Percentiles rank a stretch among this genome's conserved stretches.
Evolutionary conservation across 2,888 invertebrate genomes (phyloP).

Genomic region (Eupeodes latifasciatus): DNA sequence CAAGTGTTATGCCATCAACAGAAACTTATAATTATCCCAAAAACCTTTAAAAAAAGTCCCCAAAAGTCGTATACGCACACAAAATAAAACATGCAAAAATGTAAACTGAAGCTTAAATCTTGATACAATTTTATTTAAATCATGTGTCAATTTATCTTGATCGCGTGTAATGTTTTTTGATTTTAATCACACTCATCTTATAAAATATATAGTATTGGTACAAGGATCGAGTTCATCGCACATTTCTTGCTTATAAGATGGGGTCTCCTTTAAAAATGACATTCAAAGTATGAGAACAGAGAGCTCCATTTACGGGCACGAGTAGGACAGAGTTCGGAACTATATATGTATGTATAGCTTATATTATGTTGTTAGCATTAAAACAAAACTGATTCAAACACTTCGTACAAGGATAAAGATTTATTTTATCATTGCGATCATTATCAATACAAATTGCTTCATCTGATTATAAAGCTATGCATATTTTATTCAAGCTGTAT

Average conservation of each 20-base stretch:
- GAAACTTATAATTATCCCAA: constrained; percentile 1
- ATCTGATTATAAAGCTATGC: constrained; percentile 49
- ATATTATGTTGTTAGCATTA: not conserved
- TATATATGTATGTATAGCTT: not conserved
- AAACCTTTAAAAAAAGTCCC: not conserved
- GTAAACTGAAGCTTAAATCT: constrained; percentile 25
- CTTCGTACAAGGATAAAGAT: constrained; percentile 62
- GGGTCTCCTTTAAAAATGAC: constrained; percentile 27
- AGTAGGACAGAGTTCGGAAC: too few relatives aligned
- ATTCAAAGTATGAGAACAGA: not conserved
- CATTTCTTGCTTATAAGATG: constrained; percentile 46
- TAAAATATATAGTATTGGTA: not conserved
- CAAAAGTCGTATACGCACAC: constrained; percentile 4
- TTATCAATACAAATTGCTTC: constrained; percentile 73
- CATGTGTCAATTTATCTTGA: constrained; percentile 71
- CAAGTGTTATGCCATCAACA: not conserved
- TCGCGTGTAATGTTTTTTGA: constrained; percentile 63
- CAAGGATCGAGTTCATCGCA: constrained; percentile 64
- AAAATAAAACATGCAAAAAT: constrained; percentile 1
- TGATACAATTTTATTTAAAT: constrained; percentile 52
- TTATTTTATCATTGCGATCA: constrained; percentile 72
- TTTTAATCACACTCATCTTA: constrained; percentile 60
- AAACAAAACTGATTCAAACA: constrained; percentile 30
- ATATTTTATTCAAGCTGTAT: constrained; percentile 33
- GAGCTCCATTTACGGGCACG: too few relatives aligned